Evolutionary conservation across 2,113 vertebrate species (phyloP).

Genomic region (Capreolus pygargus): DNA sequence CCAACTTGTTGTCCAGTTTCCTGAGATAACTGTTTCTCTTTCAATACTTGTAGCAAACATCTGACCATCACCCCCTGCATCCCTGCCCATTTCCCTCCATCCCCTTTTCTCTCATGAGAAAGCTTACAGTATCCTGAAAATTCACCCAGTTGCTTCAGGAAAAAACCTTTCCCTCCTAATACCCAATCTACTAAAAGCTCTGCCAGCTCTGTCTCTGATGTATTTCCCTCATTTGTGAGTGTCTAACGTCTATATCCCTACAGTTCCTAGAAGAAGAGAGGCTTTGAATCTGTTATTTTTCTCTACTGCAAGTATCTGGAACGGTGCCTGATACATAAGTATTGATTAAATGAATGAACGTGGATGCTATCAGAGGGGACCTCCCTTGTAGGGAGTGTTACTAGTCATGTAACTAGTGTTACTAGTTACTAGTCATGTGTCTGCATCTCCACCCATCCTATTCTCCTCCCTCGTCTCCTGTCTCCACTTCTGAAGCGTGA

Average conservation of each 20-base stretch:
- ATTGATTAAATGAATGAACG: background rate
- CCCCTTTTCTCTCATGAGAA: background rate
- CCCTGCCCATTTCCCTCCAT: background rate
- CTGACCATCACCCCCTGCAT: background rate
- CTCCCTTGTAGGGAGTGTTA: background rate
- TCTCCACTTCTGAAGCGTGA: background rate
- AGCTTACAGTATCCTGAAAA: background rate
- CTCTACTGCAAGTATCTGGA: background rate
- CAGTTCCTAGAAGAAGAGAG: background rate
- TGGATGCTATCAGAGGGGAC: background rate
- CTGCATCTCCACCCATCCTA: background rate
- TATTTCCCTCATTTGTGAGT: background rate
- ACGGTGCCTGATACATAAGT: background rate
- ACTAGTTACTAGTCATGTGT: too few relatives aligned
- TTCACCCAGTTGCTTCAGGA: background rate
- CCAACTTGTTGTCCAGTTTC: background rate
- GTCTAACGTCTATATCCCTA: background rate
- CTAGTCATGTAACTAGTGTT: too few relatives aligned
- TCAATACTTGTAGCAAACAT: background rate
- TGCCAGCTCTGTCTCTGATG: background rate
- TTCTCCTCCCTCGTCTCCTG: background rate
- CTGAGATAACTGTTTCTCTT: background rate
- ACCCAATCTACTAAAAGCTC: background rate
- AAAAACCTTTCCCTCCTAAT: background rate
- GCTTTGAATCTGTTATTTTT: background rate